Evolutionary conservation across 2,113 vertebrate genomes (phyloP), one percentile per base, ranked within the genome.

Genomic region (Cyanistes caeruleus): DNA sequence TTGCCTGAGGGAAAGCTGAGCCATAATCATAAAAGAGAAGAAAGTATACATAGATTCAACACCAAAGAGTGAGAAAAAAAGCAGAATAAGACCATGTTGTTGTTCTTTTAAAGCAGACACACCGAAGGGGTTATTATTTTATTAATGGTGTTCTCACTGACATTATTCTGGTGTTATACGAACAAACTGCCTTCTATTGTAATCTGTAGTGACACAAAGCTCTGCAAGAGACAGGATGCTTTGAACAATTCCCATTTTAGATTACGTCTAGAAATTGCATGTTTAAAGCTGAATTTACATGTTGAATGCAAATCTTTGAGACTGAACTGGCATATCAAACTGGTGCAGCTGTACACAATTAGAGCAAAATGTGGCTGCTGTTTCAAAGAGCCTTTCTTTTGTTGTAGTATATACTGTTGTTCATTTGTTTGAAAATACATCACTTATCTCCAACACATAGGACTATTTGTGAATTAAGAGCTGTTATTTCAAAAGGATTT

Each of bases 221-320:
- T 88, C 80, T 94, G 83, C 49, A 92, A 74, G 84, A 83, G 74
- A 89, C 23, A 92, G 59, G 86, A 89, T 90, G 44, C 75, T 90
- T 96, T 72, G 46, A 87, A 96, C 62, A 84, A 62, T 93, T 93
- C 89, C 31, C 48, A 69, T 79, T 95, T 96, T 92, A 97, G 67
- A 91, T 81, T 95, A 75, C 0, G 2, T 76, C 52, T 81, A 62
- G 81, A 90, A 97, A 95, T 75, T 89, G 35, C 91, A 83, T 87
- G 48, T 83, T 97, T 93, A 96, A 97, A 96, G 74, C 48, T 62
- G 72, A 96, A 94, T 95, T 95, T 94, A 80, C 70, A 89, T 72
- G 83, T 77, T 67, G 62, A 91, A 82, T 84, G 33, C 81, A 95
- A 84, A 88, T 91, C 51, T 97, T 93, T 92, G 70, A 91, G 73